Conservation (phyloP, 2,797 vertebrate genomes). For the Microctenopoma lineatum region DNA sequence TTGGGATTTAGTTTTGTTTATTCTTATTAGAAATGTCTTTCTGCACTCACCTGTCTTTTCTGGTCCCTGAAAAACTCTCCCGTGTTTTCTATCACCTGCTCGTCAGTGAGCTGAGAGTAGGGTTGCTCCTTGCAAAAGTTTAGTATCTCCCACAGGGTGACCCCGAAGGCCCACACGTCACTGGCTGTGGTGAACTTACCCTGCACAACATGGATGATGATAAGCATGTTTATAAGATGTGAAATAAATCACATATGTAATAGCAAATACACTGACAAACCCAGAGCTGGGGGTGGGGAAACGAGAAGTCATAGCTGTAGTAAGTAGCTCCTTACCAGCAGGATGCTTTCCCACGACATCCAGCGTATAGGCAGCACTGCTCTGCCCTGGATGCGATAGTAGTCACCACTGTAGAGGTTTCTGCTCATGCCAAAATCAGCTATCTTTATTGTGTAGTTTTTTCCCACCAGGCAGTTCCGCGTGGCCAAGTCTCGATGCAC, state of each 20-base stretch:
- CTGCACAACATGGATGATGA: constrained; percentile 67
- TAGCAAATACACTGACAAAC: neutral
- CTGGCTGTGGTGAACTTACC: constrained; percentile 98
- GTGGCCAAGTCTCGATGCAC: constrained; percentile 98
- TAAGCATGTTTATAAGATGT: neutral
- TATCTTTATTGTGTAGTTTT: constrained; percentile 98
- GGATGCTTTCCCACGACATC: constrained; percentile 99
- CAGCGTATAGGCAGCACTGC: constrained; percentile 97
- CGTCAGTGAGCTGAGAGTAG: constrained; percentile 95
- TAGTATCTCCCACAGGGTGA: constrained; percentile 97
- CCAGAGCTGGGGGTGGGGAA: no score
- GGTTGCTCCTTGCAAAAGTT: constrained; percentile 98
- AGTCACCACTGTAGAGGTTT: constrained; percentile 97
- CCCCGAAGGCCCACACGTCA: constrained; percentile 96
- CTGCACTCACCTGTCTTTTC: constrained; percentile 89
- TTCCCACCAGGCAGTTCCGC: constrained; percentile 95
- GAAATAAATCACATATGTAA: neutral
- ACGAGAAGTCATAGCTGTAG: neutral
- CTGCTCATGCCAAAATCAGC: constrained; percentile 99
- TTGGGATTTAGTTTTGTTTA: neutral
- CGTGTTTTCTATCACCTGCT: constrained; percentile 99
- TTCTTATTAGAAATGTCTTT: neutral
- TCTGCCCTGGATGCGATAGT: constrained; percentile 97
- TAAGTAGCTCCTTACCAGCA: constrained; percentile 84
- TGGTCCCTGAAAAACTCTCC: constrained; percentile 99